Evolutionary conservation across 2,113 vertebrate species (phyloP).

Genomic region (Cochlearius cochlearius): DNA sequence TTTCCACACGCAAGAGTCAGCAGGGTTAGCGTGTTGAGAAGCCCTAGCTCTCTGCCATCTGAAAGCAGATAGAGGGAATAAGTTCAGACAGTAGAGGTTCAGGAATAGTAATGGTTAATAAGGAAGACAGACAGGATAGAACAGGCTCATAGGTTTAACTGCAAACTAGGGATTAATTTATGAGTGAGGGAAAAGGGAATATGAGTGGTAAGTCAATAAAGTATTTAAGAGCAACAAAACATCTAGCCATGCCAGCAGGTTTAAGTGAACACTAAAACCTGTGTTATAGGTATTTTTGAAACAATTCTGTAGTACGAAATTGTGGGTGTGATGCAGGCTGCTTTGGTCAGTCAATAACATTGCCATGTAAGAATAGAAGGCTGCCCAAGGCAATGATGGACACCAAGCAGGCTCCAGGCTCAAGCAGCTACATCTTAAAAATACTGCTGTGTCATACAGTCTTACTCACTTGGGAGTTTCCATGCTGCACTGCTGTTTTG

Average conservation of each 20-base stretch:
- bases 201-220: not conserved
- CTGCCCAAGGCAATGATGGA: not conserved
- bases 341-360: not conserved
- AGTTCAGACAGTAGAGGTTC: not conserved
- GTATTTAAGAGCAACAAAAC: not conserved
- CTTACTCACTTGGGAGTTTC: not conserved
- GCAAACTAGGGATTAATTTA: not conserved
- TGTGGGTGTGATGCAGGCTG: not conserved
- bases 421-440: not conserved
- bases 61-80: not conserved
- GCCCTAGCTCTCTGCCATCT: not conserved
- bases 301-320: not conserved
- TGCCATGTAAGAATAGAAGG: not conserved
- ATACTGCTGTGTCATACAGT: not conserved
- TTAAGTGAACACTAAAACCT: not conserved
- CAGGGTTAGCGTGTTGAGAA: not conserved
- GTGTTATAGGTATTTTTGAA: not conserved
- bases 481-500: not conserved
- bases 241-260: not conserved
- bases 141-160: not conserved
- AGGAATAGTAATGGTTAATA: not conserved
- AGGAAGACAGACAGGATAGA: not conserved
- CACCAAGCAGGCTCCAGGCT: not conserved
- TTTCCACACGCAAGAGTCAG: not conserved
- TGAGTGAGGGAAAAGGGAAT: not conserved